Base-by-base conservation (phyloP, 2,113 vertebrate species). In the Embiotoca jacksoni region DNA sequence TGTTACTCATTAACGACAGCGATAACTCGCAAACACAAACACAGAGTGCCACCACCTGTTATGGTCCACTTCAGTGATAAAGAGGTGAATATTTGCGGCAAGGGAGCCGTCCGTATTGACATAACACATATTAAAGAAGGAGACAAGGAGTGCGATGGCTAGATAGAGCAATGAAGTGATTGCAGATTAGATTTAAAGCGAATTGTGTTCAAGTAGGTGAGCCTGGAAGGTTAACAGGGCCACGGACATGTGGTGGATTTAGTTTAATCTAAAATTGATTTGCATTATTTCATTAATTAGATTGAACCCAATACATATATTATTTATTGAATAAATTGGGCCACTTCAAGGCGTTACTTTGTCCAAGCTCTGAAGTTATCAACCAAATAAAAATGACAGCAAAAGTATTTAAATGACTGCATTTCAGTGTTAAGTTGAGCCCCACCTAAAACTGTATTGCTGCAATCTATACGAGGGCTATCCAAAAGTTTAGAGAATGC, bases 1-100 rank as follows among this genome's bases (percentile, higher is more conserved):
- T 52, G 88, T 92, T 85, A 92, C 80, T 89, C 63, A 93, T 93
- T 92, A 87, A 92, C 92, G 77, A 67, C 59, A 57, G 62, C 78
- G 80, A 83, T 80, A 83, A 74, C 56, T 49, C 32, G 30, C 52
- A 62, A 33, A 60, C 63, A 68, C 71, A 58, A 36, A 56, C n/a
- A 60, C 68, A 65, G 8, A 47, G 58, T 33, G 23, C 54, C 1
- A 58, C 30, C 84, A 86, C 70, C 75, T 88, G 84, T 74, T 74
- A 1, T 59, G 37, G 32, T 59, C 72, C 47, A 52, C 49, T 82
- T 78, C 15, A 74, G 66, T 66, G 72, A 80, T 85, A 84, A 60
- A 72, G 50, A 85, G 59, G 36, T 59, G 81, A 61, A 81, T 81
- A 80, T 90, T 80, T 84, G 76, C 62, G 68, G 16, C 32, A 30